These are phyloP conservation scores for Aphis craccivora DNA, from an alignment of 1,140 invertebrate species.

Conservation along the genomic window DNA sequence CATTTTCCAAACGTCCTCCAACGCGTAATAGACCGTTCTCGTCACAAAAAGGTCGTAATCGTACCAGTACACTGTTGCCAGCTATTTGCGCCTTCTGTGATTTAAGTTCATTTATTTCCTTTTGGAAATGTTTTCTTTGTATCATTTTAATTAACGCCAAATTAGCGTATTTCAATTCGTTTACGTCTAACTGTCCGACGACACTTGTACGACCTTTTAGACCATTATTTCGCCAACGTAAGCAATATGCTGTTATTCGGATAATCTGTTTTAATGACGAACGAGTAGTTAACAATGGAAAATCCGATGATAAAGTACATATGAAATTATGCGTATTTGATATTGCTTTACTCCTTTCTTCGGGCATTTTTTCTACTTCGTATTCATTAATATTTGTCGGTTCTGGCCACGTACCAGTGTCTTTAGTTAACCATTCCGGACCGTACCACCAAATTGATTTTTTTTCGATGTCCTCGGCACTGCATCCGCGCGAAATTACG, in stretches of 20 bases:
- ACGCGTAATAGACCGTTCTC: not conserved
- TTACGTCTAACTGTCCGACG: not conserved
- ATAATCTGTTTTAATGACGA: not conserved
- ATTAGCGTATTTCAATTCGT: not conserved
- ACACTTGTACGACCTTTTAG: not conserved
- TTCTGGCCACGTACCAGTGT: not conserved
- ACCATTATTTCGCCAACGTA: not conserved
- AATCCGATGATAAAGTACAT: not conserved
- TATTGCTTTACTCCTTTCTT: not conserved
- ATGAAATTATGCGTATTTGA: not conserved
- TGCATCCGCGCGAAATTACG: slow-evolving; percentile 61
- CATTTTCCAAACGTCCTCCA: not conserved
- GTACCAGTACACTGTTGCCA: not conserved
- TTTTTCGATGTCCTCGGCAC: slow-evolving; percentile 34
- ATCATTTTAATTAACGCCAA: not conserved
- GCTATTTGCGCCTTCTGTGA: not conserved
- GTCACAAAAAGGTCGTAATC: not conserved
- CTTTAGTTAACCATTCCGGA: not conserved
- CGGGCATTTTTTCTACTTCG: not conserved
- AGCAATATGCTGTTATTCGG: not conserved
- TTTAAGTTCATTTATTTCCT: not conserved
- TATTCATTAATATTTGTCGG: not conserved
- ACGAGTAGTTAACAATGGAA: not conserved
- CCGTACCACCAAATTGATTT: slow-evolving; percentile 57
- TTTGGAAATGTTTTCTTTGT: not conserved